Evolutionary conservation across 1,140 invertebrate genomes (phyloP).

Genomic region (Thaumatotibia leucotreta): DNA sequence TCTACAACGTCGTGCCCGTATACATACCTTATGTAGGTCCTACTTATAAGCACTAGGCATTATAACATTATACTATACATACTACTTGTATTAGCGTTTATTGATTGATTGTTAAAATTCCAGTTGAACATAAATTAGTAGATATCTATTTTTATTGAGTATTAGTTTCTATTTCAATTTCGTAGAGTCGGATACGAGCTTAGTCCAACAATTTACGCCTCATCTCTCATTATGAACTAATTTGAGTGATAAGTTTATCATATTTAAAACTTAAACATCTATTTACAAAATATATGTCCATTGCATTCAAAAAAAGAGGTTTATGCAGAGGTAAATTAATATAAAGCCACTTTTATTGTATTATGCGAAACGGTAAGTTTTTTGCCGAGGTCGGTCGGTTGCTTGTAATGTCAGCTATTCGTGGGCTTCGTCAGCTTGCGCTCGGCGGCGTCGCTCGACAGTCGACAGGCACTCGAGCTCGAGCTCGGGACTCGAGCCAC

Average conservation of each 20-base stretch:
- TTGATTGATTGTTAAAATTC: not conserved
- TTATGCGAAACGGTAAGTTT: not conserved
- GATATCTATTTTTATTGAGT: too few species aligned
- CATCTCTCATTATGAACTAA: too few species aligned
- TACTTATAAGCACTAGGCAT: too few species aligned
- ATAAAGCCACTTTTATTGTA: not conserved
- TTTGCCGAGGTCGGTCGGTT: not conserved
- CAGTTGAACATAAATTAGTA: not conserved
- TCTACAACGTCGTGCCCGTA: not conserved
- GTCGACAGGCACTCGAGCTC: constrained; percentile 8
- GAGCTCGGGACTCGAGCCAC: constrained; percentile 28
- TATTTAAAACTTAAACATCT: too few species aligned
- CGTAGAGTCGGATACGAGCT: too few species aligned
- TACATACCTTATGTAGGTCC: not conserved
- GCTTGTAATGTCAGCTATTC: constrained; percentile 52
- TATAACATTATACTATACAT: too few species aligned
- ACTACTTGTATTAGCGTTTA: not conserved
- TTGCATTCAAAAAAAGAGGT: too few species aligned
- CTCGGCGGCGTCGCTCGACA: constrained; percentile 34
- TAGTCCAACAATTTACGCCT: too few species aligned
- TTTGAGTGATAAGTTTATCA: too few species aligned
- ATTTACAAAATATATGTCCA: too few species aligned
- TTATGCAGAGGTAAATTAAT: too few species aligned
- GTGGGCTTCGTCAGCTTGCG: constrained; percentile 67
- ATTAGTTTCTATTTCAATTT: too few species aligned